Percentiles rank a stretch among this genome's conserved stretches.
phyloP scores from a whole-genome alignment of 1,140 invertebrate species.

The Drosophila erecta region DNA sequence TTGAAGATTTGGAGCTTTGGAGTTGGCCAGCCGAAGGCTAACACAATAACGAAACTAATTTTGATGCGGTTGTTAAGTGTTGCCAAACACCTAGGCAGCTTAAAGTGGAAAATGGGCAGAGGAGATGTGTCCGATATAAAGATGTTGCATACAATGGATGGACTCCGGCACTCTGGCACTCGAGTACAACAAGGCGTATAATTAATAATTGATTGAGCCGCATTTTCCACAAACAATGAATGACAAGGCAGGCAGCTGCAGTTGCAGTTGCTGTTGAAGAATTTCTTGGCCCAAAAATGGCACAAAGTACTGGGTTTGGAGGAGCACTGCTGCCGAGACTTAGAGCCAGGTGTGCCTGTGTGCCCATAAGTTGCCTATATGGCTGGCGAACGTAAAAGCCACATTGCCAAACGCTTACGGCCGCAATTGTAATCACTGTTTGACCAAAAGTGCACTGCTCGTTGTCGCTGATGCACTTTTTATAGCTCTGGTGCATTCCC shows the following conservation, averaged over 20 bases:
- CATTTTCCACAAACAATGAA: conserved; percentile 54
- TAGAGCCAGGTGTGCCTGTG: conserved; percentile 45
- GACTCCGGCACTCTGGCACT: conserved; percentile 30
- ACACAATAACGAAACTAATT: conserved; percentile 81
- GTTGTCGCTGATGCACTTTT: conserved; percentile 55
- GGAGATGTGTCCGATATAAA: conserved; percentile 55
- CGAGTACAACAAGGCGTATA: conserved; percentile 69
- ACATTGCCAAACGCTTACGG: conserved; percentile 66
- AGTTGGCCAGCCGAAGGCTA: conserved; percentile 66
- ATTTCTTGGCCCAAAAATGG: conserved; percentile 61
- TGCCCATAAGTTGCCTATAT: conserved; percentile 68
- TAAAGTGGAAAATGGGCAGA: conserved; percentile 51
- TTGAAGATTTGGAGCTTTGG: conserved; percentile 1
- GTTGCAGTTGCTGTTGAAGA: conserved; percentile 33
- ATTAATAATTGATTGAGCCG: conserved; percentile 79
- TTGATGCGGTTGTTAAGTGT: conserved; percentile 81
- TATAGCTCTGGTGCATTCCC: conserved; percentile 64
- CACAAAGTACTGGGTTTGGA: conserved; percentile 59
- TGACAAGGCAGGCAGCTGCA: conserved; percentile 52
- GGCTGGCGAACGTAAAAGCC: conserved; percentile 54
- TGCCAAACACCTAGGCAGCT: conserved; percentile 69
- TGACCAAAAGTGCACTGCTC: conserved; percentile 62
- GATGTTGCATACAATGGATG: conserved; percentile 64
- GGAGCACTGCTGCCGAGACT: conserved; percentile 1
- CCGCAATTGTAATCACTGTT: conserved; percentile 76